Evolutionary conservation across 1,140 invertebrate genomes (phyloP).

Genomic region (Ericerus pela): DNA sequence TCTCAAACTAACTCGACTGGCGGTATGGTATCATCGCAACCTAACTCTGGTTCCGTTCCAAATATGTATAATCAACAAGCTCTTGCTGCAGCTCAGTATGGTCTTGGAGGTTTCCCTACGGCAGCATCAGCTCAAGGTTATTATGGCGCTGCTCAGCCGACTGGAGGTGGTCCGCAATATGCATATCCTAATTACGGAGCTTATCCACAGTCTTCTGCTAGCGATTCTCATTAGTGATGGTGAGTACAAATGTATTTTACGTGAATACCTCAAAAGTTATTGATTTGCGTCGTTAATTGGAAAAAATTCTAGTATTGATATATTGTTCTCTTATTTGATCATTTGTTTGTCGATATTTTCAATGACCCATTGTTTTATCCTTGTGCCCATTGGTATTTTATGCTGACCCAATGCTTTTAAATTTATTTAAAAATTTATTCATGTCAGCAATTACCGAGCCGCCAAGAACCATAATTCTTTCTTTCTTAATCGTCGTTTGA

Average conservation of each 20-base stretch:
- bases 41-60: neutral
- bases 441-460: too few species aligned
- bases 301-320: too few species aligned
- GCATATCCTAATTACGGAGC: constrained; percentile 4
- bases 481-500: too few species aligned
- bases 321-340: too few species aligned
- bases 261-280: neutral
- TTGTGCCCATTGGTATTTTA: too few species aligned
- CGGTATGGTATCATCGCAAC: constrained; percentile 2
- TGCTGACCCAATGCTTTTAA: too few species aligned
- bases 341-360: too few species aligned
- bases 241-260: constrained; percentile 1
- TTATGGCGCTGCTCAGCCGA: constrained; percentile 1
- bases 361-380: too few species aligned
- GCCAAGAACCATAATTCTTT: too few species aligned
- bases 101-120: neutral
- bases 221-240: constrained; percentile 6
- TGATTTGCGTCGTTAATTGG: too few species aligned
- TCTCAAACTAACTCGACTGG: neutral
- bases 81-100: neutral
- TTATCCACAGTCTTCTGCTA: neutral
- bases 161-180: neutral
- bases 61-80: neutral
- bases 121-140: neutral
- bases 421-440: too few species aligned